A percentile compares a stretch with the other conserved stretches of the same genome.
Conservation (phyloP, 64 coral and sea anemone genomes). For the Stichodactyla mertensii region DNA sequence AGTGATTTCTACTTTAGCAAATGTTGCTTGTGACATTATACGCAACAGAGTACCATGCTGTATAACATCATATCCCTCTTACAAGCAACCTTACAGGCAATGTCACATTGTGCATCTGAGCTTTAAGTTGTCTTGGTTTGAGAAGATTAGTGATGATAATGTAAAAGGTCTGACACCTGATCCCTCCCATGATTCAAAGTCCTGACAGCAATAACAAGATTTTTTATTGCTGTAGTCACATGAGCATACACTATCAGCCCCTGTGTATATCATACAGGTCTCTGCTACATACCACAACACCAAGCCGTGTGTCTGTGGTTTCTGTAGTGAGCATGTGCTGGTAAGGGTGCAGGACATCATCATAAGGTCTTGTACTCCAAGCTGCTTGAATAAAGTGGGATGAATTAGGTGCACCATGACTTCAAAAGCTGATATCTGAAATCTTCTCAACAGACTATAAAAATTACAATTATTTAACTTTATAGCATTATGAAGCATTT, state of each 20-base stretch:
- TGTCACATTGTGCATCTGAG: too few relatives aligned
- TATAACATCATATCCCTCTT: too few relatives aligned
- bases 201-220: slow-evolving; percentile 1
- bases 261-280: background rate
- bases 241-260: slow-evolving; percentile 13
- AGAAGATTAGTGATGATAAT: slow-evolving; percentile 11
- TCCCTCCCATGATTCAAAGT: slow-evolving; percentile 17
- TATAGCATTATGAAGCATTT: too few relatives aligned
- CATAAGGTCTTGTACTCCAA: background rate
- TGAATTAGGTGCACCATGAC: background rate
- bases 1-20: too few relatives aligned
- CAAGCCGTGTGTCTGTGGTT: background rate
- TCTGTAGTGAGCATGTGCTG: slow-evolving; percentile 18
- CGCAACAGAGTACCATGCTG: too few relatives aligned
- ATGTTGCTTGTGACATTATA: too few relatives aligned
- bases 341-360: background rate
- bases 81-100: too few relatives aligned
- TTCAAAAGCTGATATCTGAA: slow-evolving; percentile 28
- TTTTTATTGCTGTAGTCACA: slow-evolving; percentile 1
- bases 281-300: background rate
- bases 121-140: background rate
- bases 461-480: background rate
- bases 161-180: slow-evolving; percentile 20
- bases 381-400: slow-evolving; percentile 10
- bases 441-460: background rate